Base-by-base conservation (phyloP, 2,113 vertebrate species). In the Gambusia affinis region DNA sequence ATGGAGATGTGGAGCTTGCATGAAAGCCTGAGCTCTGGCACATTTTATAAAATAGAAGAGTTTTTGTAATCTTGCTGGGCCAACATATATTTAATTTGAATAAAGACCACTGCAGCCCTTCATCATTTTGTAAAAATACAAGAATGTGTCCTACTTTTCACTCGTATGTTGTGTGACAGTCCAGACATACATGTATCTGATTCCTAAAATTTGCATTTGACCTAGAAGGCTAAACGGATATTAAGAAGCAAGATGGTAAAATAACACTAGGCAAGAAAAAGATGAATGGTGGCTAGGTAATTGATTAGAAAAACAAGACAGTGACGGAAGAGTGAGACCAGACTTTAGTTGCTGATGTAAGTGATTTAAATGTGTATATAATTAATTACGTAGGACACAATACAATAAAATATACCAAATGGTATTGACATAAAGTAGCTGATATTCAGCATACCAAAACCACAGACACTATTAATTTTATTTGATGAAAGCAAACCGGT, bases 1-100 rank as follows among this genome's bases (percentile, higher is more conserved):
- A 84, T 82, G 89, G 89, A 72, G 89, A 75, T 91, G 88, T 89
- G 84, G 91, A 84, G 84, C 88, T 83, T 73, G 74, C 71, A 76
- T 85, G 14, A 24, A 22, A 47, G 44, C 42, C n/a, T 78, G 27
- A 47, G 31, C n/a, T 24, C 68, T 33, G 67, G 28, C 65, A 42
- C 77, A 65, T 64, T 67, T 51, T 85, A 42, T 57, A 79, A 73
- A 4, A 24, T 73, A 30, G 65, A 66, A 47, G 44, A 4, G 30
- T 30, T 72, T 54, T 73, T 81, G 64, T 73, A 73, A 75, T 81
- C 28, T 65, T 76, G 66, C 67, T 70, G 70, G 78, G 60, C 19
- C 47, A 69, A 80, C 69, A 69, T 66, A 60, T 51, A 47, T 82
- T 42, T 72, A 83, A 79, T 47, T 64, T 39, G 44, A 79, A 74